Evolutionary conservation across 2,113 vertebrate genomes (phyloP).

Genomic region (Pseudorhombus dupliciocellatus): DNA sequence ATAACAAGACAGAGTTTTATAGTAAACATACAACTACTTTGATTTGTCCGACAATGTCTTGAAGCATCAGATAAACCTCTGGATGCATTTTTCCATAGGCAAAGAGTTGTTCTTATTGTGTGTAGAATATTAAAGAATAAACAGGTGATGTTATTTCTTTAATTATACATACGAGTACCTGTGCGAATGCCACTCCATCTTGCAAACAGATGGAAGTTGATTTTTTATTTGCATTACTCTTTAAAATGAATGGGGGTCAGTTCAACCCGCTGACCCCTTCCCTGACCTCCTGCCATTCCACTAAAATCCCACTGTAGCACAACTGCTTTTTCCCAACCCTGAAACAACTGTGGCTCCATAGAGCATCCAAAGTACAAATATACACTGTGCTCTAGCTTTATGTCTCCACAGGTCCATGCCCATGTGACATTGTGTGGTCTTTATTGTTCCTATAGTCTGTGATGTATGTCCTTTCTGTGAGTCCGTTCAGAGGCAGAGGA

Average conservation of each 20-base stretch:
- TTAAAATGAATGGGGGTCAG: slow-evolving; percentile 15
- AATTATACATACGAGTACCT: neutral
- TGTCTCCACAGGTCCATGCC: neutral
- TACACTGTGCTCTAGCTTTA: neutral
- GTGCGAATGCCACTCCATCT: neutral
- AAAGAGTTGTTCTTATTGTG: neutral
- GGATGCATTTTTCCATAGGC: too few species aligned
- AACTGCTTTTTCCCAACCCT: neutral
- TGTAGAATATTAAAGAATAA: neutral
- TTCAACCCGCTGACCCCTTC: slow-evolving; percentile 6
- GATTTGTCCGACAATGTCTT: too few species aligned
- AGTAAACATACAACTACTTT: too few species aligned
- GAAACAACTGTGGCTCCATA: neutral
- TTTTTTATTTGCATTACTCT: neutral
- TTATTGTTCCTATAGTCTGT: neutral
- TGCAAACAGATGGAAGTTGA: slow-evolving; percentile 18
- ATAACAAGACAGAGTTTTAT: too few species aligned
- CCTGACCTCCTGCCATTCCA: slow-evolving; percentile 13
- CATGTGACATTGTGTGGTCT: neutral
- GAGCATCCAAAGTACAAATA: neutral
- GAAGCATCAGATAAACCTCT: too few species aligned
- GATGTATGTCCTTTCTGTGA: neutral
- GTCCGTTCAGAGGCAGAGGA: neutral
- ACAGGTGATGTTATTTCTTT: neutral
- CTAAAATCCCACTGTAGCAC: neutral